phyloP scores from a whole-genome alignment of 2,888 invertebrate genomes.

The Mythimna loreyi region DNA sequence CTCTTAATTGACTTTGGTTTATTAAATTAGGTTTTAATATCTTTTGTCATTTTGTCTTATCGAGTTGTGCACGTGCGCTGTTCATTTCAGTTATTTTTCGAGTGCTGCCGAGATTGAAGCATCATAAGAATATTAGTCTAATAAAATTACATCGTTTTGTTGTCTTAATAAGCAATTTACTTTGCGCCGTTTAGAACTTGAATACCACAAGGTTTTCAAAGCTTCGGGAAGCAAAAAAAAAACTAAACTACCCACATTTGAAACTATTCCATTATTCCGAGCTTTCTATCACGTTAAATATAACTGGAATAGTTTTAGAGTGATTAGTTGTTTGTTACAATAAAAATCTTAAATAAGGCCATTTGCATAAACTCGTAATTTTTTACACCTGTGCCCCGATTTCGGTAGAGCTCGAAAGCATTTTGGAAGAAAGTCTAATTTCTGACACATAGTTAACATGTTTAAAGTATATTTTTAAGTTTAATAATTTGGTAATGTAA shows the following conservation, averaged over 20 bases:
- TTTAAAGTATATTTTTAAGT: constrained; percentile 62
- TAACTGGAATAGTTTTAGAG: constrained; percentile 27
- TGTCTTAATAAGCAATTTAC: constrained; percentile 14
- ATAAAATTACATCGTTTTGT: neutral
- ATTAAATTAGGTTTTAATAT: constrained; percentile 44
- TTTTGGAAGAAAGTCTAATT: constrained; percentile 49
- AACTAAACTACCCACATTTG: neutral
- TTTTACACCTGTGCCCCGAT: neutral
- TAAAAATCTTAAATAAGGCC: neutral
- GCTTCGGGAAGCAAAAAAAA: neutral
- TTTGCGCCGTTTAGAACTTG: constrained; percentile 28
- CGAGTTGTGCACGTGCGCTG: constrained; percentile 56
- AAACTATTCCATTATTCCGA: neutral
- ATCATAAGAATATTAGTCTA: constrained; percentile 21
- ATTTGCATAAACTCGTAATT: neutral
- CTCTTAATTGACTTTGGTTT: constrained; percentile 20
- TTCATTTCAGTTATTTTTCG: constrained; percentile 51
- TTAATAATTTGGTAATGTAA: constrained; percentile 71
- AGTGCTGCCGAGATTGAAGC: constrained; percentile 43
- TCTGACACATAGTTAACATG: constrained; percentile 57
- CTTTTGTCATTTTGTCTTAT: constrained; percentile 28
- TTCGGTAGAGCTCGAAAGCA: constrained; percentile 36
- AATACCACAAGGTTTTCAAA: neutral
- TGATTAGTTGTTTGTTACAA: constrained; percentile 3
- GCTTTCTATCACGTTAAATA: constrained; percentile 7